phyloP scores from a whole-genome alignment of 2,888 invertebrate genomes.

The Dynastes maya region DNA sequence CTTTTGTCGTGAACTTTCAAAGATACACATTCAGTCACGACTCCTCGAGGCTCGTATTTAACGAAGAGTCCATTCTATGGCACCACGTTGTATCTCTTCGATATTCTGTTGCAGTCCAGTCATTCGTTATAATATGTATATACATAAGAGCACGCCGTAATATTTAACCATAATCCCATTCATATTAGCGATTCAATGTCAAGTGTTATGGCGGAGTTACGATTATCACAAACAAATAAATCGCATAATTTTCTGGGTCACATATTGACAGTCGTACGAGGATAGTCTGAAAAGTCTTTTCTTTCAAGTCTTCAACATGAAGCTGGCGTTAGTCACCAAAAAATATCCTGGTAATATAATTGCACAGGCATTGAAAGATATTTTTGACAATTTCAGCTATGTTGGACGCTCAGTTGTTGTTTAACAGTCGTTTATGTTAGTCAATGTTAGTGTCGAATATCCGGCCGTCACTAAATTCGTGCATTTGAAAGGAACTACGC shows the following conservation, averaged over 20 bases:
- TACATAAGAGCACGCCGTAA: background rate
- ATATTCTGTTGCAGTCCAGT: background rate
- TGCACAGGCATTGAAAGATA: no score
- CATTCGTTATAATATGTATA: conserved; percentile 7
- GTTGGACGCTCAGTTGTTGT: no score
- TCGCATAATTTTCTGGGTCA: background rate
- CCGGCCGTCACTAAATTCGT: no score
- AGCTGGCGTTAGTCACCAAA: no score
- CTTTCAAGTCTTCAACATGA: no score
- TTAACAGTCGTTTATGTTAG: no score
- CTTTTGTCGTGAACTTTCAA: conserved; percentile 41
- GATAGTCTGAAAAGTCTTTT: no score
- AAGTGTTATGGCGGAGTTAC: background rate
- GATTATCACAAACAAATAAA: background rate
- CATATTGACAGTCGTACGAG: background rate
- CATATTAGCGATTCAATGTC: conserved; percentile 25
- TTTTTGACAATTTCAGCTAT: no score
- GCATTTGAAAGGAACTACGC: no score
- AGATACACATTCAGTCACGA: conserved; percentile 41
- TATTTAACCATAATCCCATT: conserved; percentile 11
- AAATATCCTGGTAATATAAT: no score
- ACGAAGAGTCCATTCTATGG: background rate
- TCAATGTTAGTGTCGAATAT: no score
- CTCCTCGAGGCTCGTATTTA: conserved; percentile 30
- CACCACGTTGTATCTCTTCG: conserved; percentile 1